phyloP scores from a whole-genome alignment of 1,140 invertebrate species.

The Meteorus sp. region DNA sequence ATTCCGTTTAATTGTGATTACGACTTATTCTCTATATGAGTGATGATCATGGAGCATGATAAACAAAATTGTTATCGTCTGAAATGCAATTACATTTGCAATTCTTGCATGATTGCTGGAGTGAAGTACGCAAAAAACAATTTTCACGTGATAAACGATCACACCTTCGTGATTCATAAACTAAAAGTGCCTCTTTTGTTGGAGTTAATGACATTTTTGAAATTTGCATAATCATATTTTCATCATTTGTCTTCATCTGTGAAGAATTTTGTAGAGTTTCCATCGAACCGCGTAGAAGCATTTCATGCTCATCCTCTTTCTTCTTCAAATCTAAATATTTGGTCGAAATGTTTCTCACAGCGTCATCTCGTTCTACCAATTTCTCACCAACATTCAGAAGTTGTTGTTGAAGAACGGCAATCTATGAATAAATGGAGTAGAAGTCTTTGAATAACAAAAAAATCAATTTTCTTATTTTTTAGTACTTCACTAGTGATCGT shows the following conservation, averaged over 20 bases:
- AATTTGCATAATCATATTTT: constrained; percentile 13
- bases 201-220: constrained; percentile 20
- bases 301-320: constrained; percentile 32
- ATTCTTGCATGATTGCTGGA: constrained; percentile 16
- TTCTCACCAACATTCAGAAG: constrained; percentile 30
- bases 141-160: constrained; percentile 31
- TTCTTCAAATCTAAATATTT: constrained; percentile 34
- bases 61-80: constrained; percentile 1
- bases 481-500: too few species aligned
- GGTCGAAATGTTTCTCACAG: constrained; percentile 29
- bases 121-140: constrained; percentile 23
- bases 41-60: not conserved
- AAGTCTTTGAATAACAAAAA: too few species aligned
- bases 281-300: constrained; percentile 24
- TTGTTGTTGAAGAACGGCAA: constrained; percentile 29
- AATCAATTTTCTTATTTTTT: too few species aligned
- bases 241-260: constrained; percentile 6
- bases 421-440: too few species aligned
- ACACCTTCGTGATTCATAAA: constrained; percentile 24
- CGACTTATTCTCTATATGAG: not conserved
- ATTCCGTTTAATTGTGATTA: too few species aligned
- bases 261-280: constrained; percentile 27
- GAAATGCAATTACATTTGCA: constrained; percentile 16
- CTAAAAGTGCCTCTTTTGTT: constrained; percentile 28
- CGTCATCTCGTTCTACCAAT: constrained; percentile 26